Base-by-base conservation (phyloP, 35 echinoderm and acorn worm species). In the Apostichopus parvimensis region DNA sequence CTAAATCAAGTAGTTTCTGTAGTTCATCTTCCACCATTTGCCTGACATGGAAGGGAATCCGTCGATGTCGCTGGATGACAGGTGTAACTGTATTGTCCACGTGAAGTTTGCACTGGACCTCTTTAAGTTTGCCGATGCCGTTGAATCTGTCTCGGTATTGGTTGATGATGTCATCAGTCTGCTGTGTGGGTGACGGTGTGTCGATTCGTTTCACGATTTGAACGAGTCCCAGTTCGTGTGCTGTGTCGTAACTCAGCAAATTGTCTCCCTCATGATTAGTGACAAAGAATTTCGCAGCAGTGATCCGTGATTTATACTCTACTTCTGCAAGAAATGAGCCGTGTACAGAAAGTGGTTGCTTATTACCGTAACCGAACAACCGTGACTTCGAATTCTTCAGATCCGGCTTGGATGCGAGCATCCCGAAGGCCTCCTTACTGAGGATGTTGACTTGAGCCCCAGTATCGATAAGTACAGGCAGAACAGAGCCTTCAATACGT, bases 1-100 rank as follows among this genome's bases (percentile, higher is more conserved):
- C 94, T 2, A 93, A 57, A 0, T 83, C 80, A 77, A 53, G 55
- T 11, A 92, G 60, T 26, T 57, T 52, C 26, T 92, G 13, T 12
- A 95, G 58, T 91, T 95, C 87, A 6, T 73, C 70, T 61, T 92
- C 59, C 21, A 80, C 55, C 21, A 87, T 22, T 52, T 34, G 21
- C 2, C 95, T 70, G 2, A 94, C 21, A 64, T 94, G 93, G 62
- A 97, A 97, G 9, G 93, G 95, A 61, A 97, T 97, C 4, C 91
- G 55, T 6, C 93, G 22, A 73, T 97, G 93, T 17, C 20, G 73
- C n/a, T 80, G 75, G 45, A 26, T 57, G 17, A 91, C 90, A 1
- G 73, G 89, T 1, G 8, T 56, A 1, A 91, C 53, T 0, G 45
- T 2, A 14, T 80, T 26, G 18, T 91, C 76, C n/a, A 18, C 76